Evolutionary conservation across 2,113 vertebrate genomes (phyloP).

Genomic region (Phodopus roborovskii): DNA sequence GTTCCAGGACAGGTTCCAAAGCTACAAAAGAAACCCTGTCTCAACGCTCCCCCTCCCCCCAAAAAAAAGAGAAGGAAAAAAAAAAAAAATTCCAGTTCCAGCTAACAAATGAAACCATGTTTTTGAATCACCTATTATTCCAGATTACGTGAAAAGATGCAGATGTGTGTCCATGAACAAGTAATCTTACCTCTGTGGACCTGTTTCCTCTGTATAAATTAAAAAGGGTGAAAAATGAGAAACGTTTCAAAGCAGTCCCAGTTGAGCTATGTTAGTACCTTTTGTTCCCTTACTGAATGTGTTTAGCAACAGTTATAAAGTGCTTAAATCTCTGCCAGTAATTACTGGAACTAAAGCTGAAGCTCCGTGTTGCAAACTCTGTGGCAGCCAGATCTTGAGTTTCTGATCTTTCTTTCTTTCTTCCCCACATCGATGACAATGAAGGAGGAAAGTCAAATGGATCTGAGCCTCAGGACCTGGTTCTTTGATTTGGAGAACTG

Average conservation of each 20-base stretch:
- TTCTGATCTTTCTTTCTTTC: constrained; percentile 58
- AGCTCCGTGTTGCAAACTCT: not conserved
- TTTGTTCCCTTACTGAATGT: constrained; percentile 11
- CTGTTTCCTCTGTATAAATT: constrained; percentile 44
- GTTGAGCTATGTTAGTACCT: not conserved
- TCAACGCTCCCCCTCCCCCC: too few species aligned
- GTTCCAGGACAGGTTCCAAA: too few species aligned
- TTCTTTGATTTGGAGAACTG: constrained; percentile 62
- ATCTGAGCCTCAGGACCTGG: constrained; percentile 57
- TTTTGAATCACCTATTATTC: not conserved
- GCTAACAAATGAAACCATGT: not conserved
- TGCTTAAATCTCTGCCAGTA: constrained; percentile 32
- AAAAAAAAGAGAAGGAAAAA: too few species aligned
- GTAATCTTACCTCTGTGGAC: constrained; percentile 57
- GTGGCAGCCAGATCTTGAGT: constrained; percentile 45
- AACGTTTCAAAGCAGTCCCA: not conserved
- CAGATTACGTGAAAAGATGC: not conserved
- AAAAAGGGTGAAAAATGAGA: not conserved
- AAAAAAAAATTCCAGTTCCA: not conserved
- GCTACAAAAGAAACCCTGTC: too few species aligned
- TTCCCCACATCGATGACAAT: constrained; percentile 22
- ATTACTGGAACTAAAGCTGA: constrained; percentile 11
- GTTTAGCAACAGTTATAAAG: constrained; percentile 7
- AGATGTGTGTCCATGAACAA: not conserved
- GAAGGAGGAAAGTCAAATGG: constrained; percentile 65